Conservation (phyloP, 2,113 vertebrate genomes). For the Cairina moschata region DNA sequence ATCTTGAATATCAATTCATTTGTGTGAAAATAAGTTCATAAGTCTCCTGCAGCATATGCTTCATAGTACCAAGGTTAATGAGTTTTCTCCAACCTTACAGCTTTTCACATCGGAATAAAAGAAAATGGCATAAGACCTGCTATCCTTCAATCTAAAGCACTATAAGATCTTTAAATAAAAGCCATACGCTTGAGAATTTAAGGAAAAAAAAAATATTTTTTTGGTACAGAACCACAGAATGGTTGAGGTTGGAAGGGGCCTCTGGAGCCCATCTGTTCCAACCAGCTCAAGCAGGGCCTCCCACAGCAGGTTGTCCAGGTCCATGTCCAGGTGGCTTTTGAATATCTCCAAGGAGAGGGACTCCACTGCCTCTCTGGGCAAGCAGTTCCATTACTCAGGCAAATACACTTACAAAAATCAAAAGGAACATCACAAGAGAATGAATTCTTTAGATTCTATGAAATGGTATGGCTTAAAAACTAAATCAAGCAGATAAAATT, state of each 20-base stretch:
- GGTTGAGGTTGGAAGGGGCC: no score
- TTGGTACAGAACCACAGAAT: no score
- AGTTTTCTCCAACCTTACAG: neutral
- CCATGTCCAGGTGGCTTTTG: no score
- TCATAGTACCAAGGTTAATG: neutral
- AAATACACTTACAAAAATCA: neutral
- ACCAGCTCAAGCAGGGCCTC: no score
- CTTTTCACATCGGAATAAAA: neutral
- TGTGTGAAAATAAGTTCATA: neutral
- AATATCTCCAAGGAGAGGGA: no score
- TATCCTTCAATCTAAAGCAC: neutral
- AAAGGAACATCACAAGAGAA: neutral
- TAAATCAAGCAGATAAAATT: neutral
- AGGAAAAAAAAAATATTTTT: neutral
- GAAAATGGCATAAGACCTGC: neutral
- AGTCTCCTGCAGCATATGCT: neutral
- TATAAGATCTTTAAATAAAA: neutral
- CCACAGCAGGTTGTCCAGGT: no score
- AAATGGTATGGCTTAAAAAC: neutral
- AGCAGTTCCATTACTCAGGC: no score
- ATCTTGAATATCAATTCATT: neutral
- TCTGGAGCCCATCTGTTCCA: no score
- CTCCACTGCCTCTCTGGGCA: no score
- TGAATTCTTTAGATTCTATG: neutral
- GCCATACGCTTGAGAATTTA: neutral